These are phyloP conservation scores for Tineola bisselliella DNA, from an alignment of 2,888 invertebrate species.

Conservation along the genomic window DNA sequence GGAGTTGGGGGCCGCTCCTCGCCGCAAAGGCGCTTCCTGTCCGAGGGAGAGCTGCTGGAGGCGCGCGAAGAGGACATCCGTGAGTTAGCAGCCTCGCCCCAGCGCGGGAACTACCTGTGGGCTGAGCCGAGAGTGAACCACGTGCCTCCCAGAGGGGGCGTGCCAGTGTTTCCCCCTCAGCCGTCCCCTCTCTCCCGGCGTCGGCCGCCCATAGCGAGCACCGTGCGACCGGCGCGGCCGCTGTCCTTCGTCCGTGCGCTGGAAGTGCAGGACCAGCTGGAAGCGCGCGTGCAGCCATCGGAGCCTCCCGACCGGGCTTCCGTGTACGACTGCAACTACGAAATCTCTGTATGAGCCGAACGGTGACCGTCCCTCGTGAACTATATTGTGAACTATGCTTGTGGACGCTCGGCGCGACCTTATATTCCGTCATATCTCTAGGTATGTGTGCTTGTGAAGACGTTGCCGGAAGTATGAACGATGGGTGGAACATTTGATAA, in stretches of 20 bases:
- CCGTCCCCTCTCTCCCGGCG: constrained; percentile 39
- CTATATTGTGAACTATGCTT: background rate
- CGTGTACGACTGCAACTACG: constrained; percentile 95
- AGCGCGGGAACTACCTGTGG: constrained; percentile 68
- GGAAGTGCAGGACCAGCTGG: constrained; percentile 89
- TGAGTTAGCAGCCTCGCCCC: constrained; percentile 88
- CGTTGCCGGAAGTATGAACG: constrained; percentile 1
- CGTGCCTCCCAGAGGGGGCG: constrained; percentile 33
- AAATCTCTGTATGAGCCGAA: constrained; percentile 85
- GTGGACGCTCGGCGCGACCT: background rate
- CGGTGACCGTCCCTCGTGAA: background rate
- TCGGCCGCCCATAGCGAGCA: constrained; percentile 60
- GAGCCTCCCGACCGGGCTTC: constrained; percentile 83
- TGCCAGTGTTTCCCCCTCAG: constrained; percentile 27
- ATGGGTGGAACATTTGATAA: background rate
- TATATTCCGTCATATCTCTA: background rate
- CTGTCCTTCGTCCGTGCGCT: constrained; percentile 90
- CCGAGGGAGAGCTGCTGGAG: constrained; percentile 83
- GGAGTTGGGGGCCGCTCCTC: constrained; percentile 72
- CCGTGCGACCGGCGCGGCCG: constrained; percentile 69
- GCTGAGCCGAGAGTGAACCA: constrained; percentile 67
- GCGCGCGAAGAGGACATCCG: constrained; percentile 87
- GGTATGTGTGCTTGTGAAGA: constrained; percentile 6
- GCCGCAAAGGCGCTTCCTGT: constrained; percentile 81
- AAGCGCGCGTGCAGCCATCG: constrained; percentile 72